Base-by-base conservation (phyloP, 2,113 vertebrate genomes). In the Sylvia atricapilla region DNA sequence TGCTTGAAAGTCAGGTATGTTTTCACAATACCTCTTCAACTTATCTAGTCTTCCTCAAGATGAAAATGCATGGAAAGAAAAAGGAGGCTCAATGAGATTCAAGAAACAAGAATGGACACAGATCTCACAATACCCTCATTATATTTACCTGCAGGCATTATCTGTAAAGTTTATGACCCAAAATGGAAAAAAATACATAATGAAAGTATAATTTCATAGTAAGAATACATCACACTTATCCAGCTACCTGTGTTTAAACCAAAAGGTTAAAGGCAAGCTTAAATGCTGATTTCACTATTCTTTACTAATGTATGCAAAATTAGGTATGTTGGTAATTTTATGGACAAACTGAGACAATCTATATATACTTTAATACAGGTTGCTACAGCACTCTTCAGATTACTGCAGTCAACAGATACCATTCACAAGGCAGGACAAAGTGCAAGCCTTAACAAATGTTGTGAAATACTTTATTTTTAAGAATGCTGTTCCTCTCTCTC, bases 391-490 rank as follows among this genome's bases (percentile, higher is more conserved):
- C 39, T 87, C 62, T 75, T 89, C 64, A 67, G 33, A 81, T 7
- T 50, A 43, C 50, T 87, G 58, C 64, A 87, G 49, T 70, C 35
- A 91, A 87, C 35, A 43, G 33, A 77, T 59, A 89, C 14, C 47
- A 56, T 44, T 68, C 49, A 59, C 27, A 82, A 90, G 69, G 66
- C 73, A 89, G 69, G 69, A 93, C 69, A 50, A 96, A 82, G 69
- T 58, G 66, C 69, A 95, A 80, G 39, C 66, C 67, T 87, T 67
- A 82, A 87, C 25, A 76, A 89, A 84, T 55, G 46, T 97, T 95
- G 91, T 89, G 86, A 95, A 97, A 97, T 89, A 89, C 46, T 95
- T 86, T 75, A 88, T 87, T 96, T 94, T 94, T 89, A 87, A 94
- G 81, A 97, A 83, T 62, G 19, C 43, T 88, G 84, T 96, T 96